Conservation (phyloP, 64 coral and sea anemone species). For the Montipora sp. region DNA sequence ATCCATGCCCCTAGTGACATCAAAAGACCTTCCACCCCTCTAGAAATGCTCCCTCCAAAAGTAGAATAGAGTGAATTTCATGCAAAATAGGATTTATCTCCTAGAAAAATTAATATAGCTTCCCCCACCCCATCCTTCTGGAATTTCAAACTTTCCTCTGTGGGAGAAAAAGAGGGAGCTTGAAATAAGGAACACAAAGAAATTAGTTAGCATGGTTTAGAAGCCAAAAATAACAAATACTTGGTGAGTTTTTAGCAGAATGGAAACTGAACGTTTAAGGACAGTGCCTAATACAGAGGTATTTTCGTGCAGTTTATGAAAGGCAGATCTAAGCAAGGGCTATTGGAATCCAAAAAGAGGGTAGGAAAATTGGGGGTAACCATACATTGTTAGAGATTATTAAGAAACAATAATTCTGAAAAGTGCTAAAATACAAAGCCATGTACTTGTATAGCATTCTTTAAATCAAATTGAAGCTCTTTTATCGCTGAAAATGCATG, state of each 20-base stretch:
- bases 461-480: too few relatives aligned
- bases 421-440: too few relatives aligned
- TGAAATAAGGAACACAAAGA: not conserved
- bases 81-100: conserved; percentile 30
- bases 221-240: conserved; percentile 3
- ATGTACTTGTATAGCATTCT: too few relatives aligned
- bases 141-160: not conserved
- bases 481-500: too few relatives aligned
- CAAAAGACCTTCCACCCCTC: not conserved
- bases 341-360: too few relatives aligned
- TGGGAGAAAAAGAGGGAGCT: not conserved
- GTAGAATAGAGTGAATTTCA: conserved; percentile 22
- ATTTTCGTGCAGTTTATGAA: too few relatives aligned
- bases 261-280: too few relatives aligned
- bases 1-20: conserved; percentile 5
- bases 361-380: not conserved
- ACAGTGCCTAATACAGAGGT: too few relatives aligned
- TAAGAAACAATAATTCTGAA: too few relatives aligned
- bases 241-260: conserved; percentile 2
- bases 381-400: too few relatives aligned
- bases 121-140: not conserved
- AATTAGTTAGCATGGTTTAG: conserved; percentile 12
- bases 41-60: conserved; percentile 24
- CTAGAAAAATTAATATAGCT: not conserved
- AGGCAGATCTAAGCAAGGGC: too few relatives aligned